phyloP scores from a whole-genome alignment of 2,113 vertebrate species.

The Dolichotis patagonum region DNA sequence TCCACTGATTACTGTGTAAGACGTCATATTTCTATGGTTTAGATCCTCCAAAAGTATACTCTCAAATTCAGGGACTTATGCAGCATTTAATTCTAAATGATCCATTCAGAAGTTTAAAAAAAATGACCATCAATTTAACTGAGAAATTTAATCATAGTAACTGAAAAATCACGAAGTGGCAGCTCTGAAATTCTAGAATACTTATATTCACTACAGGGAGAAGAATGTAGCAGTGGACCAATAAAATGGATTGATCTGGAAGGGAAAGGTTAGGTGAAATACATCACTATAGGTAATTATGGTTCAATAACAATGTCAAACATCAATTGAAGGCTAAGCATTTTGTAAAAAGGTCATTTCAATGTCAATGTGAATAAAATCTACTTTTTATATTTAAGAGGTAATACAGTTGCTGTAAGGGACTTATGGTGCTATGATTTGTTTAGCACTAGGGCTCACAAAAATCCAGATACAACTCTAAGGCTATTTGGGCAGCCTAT shows the following conservation, averaged over 20 bases:
- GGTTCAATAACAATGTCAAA: not conserved
- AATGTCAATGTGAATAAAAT: not conserved
- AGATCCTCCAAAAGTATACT: constrained; percentile 46
- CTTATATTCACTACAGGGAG: not conserved
- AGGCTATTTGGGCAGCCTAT: not conserved
- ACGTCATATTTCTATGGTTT: constrained; percentile 35
- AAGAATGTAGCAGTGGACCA: not conserved
- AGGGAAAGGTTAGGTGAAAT: not conserved
- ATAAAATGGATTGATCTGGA: not conserved
- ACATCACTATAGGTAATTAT: not conserved
- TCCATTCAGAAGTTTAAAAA: constrained; percentile 31
- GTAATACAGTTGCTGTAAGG: not conserved
- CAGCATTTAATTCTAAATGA: constrained; percentile 72
- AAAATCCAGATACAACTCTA: constrained; percentile 11
- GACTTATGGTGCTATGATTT: not conserved
- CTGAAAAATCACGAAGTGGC: constrained; percentile 53
- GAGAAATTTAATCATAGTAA: constrained; percentile 50
- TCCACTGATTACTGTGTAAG: constrained; percentile 7
- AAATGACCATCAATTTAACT: constrained; percentile 67
- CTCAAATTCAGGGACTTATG: constrained; percentile 63
- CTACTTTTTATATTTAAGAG: not conserved
- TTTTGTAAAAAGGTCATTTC: not conserved
- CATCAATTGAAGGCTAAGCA: not conserved
- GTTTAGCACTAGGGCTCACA: not conserved
- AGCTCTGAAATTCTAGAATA: not conserved